These are phyloP conservation scores for Cepphus grylle DNA, from an alignment of 2,113 vertebrate genomes.

Conservation along the genomic window DNA sequence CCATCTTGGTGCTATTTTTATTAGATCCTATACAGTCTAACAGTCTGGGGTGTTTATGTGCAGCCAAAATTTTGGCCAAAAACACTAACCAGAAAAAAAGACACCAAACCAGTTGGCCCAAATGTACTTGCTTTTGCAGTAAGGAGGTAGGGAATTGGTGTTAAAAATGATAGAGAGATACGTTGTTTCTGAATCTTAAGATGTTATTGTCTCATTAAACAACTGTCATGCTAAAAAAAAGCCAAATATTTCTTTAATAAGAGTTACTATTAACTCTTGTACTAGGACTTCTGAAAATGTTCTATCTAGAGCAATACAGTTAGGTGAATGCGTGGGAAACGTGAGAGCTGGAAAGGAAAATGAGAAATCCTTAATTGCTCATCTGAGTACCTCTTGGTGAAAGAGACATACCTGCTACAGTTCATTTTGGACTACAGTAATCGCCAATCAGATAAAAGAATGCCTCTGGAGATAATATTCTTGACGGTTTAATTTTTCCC, in stretches of 20 bases:
- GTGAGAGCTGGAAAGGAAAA: neutral
- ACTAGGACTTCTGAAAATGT: neutral
- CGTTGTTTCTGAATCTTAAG: neutral
- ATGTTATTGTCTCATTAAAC: neutral
- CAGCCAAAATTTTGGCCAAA: neutral
- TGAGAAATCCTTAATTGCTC: neutral
- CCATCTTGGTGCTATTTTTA: neutral
- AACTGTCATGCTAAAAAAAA: neutral
- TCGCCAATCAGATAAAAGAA: neutral
- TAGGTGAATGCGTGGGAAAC: neutral
- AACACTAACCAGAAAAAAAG: neutral
- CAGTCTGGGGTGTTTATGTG: neutral
- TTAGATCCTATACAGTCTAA: neutral
- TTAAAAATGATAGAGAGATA: neutral
- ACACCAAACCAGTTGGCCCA: neutral
- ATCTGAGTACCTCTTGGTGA: neutral
- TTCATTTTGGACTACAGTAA: neutral
- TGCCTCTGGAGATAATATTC: neutral
- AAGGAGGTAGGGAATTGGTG: neutral
- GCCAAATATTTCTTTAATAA: neutral
- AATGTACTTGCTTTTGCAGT: neutral
- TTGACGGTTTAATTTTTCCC: conserved; percentile 2
- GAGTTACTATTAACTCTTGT: neutral
- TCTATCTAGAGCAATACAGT: neutral
- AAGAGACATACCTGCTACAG: neutral